A percentile compares a stretch with the other conserved stretches of the same genome.
These are phyloP conservation scores for Caenorhabditis sulstoni DNA, from an alignment of 2,888 invertebrate genomes.

Conservation along the genomic window DNA sequence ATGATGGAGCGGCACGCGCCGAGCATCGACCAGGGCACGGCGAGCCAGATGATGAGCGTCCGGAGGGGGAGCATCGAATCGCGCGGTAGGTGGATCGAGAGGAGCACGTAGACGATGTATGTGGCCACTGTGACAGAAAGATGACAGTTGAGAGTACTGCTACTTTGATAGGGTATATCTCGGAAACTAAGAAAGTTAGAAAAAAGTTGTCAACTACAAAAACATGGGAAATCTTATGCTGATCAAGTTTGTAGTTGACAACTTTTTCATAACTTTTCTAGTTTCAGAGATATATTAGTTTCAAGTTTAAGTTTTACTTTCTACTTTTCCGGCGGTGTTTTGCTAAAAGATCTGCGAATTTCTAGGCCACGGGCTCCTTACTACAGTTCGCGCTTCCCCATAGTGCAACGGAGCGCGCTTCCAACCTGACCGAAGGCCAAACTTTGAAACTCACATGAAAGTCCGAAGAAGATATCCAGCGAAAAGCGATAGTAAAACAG, in stretches of 20 bases:
- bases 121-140: not conserved
- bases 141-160: not conserved
- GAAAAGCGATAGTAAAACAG: constrained; percentile 14
- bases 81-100: not conserved
- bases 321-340: no score
- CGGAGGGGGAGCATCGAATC: not conserved
- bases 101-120: not conserved
- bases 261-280: no score
- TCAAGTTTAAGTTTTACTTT: no score
- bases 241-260: no score
- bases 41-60: not conserved
- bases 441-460: not conserved
- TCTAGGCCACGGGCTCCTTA: not conserved
- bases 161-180: not conserved
- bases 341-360: no score
- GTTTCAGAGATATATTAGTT: no score
- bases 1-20: constrained; percentile 5
- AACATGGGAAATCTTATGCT: no score
- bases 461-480: constrained; percentile 8
- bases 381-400: not conserved
- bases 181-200: no score
- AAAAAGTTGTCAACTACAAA: no score
- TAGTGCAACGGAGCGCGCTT: not conserved
- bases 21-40: not conserved
- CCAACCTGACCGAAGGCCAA: no score